Evolutionary conservation across 2,113 vertebrate species (phyloP).

Genomic region (Aptenodytes forsteri): DNA sequence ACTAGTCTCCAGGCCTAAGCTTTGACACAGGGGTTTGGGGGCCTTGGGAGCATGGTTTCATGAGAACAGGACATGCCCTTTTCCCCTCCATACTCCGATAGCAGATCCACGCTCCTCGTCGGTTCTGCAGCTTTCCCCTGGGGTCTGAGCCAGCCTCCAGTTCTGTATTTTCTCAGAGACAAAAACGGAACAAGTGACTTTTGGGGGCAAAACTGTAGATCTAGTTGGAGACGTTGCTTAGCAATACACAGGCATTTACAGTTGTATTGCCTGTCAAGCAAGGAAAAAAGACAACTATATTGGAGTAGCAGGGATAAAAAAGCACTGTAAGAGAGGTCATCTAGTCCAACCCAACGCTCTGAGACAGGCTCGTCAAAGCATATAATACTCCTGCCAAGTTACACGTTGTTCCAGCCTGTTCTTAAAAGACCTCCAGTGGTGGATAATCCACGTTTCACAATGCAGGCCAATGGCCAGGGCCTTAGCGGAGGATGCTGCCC

Average conservation of each 20-base stretch:
- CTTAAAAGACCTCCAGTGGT: not conserved
- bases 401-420: not conserved
- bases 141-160: not conserved
- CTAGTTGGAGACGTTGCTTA: not conserved
- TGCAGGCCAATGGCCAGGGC: not conserved
- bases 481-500: not conserved
- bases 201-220: not conserved
- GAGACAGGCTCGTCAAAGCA: not conserved
- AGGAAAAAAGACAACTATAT: not conserved
- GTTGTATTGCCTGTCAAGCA: not conserved
- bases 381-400: not conserved
- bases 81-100: fast-evolving
- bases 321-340: not conserved
- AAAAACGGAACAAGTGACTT: not conserved
- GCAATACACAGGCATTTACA: not conserved
- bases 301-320: not conserved
- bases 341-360: not conserved
- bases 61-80: not conserved
- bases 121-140: not conserved
- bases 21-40: not conserved
- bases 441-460: not conserved
- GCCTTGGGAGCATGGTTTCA: not conserved
- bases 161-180: not conserved
- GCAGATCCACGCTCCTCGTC: fast-evolving
- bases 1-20: not conserved